Conservation (phyloP, 2,797 vertebrate genomes). For the Dendrocincla tyrannina region DNA sequence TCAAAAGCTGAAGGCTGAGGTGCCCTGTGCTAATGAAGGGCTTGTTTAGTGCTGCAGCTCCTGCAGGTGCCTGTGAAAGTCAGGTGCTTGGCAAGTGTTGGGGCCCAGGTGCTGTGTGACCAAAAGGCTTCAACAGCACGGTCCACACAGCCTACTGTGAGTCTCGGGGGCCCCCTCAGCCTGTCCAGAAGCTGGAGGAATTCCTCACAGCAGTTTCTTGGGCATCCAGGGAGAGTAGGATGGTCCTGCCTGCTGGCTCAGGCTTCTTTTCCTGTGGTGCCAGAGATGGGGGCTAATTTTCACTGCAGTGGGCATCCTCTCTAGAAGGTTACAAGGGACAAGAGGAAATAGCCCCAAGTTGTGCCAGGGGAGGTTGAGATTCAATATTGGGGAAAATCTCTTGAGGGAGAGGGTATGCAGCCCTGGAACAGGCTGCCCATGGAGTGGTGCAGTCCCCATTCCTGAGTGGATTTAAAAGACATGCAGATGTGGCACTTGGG, state of each 20-base stretch:
- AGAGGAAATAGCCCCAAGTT: neutral
- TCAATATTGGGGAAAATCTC: neutral
- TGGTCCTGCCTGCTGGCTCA: neutral
- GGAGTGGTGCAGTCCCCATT: neutral
- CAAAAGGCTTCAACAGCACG: rapidly evolving
- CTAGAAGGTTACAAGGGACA: rapidly evolving
- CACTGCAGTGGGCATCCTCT: rapidly evolving
- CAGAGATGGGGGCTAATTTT: neutral
- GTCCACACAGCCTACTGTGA: neutral
- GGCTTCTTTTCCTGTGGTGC: neutral
- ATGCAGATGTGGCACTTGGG: neutral
- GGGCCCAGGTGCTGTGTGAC: neutral
- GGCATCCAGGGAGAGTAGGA: neutral
- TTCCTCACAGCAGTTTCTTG: neutral
- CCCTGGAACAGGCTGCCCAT: neutral
- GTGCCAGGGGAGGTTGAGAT: neutral
- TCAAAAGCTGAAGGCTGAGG: neutral
- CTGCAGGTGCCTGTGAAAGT: neutral
- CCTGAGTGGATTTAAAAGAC: neutral
- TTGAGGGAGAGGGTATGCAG: neutral
- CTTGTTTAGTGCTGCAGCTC: neutral
- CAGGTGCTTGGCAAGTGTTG: rapidly evolving
- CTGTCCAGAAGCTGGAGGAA: neutral
- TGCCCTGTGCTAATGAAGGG: neutral
- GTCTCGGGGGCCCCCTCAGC: neutral